Percentiles rank a stretch among this genome's conserved stretches.
Conservation (phyloP, 2,113 vertebrate genomes). For the Antechinus stuartii region DNA sequence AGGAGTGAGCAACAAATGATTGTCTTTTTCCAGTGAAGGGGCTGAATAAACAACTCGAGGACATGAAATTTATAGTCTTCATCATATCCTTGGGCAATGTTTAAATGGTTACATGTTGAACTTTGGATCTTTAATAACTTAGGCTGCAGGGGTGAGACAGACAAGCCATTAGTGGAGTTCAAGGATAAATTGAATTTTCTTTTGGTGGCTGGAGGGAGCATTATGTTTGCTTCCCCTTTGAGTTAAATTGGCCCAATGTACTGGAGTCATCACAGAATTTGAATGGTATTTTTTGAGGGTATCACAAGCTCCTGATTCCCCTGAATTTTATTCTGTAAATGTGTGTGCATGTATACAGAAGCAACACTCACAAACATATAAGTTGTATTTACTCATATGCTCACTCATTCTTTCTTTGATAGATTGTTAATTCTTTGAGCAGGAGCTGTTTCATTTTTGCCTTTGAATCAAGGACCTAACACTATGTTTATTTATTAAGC, state of each 20-base stretch:
- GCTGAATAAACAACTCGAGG: not conserved
- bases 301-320: not conserved
- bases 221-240: not conserved
- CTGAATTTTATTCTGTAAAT: not conserved
- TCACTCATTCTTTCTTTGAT: not conserved
- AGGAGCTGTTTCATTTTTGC: not conserved
- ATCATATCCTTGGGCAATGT: not conserved
- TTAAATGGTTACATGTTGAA: not conserved
- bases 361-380: not conserved
- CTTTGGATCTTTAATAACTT: not conserved
- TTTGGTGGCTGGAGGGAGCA: not conserved
- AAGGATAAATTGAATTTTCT: not conserved
- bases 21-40: not conserved
- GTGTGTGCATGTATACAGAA: not conserved
- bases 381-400: not conserved
- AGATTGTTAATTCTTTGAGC: not conserved
- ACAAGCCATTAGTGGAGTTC: not conserved
- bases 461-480: not conserved
- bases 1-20: not conserved
- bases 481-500: not conserved
- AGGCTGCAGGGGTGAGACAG: not conserved
- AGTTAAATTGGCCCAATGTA: not conserved
- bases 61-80: not conserved
- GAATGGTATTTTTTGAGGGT: not conserved
- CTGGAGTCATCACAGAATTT: not conserved